Conservation (phyloP, 2,797 vertebrate species). For the Gadopsis bispinosus region DNA sequence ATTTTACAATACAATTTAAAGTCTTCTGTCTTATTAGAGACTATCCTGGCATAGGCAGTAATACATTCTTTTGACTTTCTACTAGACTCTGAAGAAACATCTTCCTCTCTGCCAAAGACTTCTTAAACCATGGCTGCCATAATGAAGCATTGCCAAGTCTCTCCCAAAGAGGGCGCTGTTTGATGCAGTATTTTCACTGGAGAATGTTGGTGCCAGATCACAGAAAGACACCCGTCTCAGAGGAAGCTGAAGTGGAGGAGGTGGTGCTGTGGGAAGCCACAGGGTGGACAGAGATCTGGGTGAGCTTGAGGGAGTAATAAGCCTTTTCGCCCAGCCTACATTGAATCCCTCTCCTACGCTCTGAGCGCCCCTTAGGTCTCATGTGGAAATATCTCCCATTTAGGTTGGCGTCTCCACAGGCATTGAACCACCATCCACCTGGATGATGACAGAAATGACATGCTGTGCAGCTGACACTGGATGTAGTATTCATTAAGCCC, state of each 20-base stretch:
- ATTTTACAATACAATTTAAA: conserved; percentile 14
- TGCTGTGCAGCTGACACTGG: background rate
- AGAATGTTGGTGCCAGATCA: conserved; percentile 24
- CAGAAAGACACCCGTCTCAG: conserved; percentile 34
- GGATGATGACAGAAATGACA: conserved; percentile 22
- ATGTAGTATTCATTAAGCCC: background rate
- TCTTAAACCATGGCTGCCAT: conserved; percentile 1
- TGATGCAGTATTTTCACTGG: conserved; percentile 11
- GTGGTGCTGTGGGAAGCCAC: background rate
- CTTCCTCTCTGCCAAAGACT: conserved; percentile 1
- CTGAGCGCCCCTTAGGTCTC: conserved; percentile 81
- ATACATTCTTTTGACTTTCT: background rate
- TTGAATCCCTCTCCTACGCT: conserved; percentile 85
- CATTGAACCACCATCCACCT: conserved; percentile 93
- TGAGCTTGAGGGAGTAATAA: conserved; percentile 85
- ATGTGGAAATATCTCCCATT: conserved; percentile 88
- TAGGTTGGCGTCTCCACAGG: conserved; percentile 89
- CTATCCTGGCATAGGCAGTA: background rate
- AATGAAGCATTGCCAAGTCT: conserved; percentile 1
- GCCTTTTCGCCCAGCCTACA: conserved; percentile 86
- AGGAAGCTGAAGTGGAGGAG: conserved; percentile 20
- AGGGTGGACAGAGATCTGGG: conserved; percentile 88
- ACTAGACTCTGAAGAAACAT: conserved; percentile 4
- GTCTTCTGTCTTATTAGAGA: background rate
- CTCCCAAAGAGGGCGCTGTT: conserved; percentile 37